Conservation (phyloP, 2,113 vertebrate genomes). For the Syrmaticus mikado region DNA sequence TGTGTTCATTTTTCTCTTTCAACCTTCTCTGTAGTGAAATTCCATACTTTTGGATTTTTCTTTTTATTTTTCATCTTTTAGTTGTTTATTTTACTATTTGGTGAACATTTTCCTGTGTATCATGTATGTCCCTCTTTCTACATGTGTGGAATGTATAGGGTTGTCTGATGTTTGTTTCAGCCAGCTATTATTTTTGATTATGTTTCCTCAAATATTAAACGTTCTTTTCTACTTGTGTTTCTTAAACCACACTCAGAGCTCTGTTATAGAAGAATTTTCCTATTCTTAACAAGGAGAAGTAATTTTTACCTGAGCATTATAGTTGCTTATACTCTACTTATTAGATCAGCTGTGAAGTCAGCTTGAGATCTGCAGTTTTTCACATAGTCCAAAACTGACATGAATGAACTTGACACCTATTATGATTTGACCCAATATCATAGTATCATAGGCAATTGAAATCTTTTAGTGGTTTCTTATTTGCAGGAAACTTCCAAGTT, state of each 20-base stretch:
- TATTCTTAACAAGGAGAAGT: not conserved
- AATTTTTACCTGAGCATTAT: not conserved
- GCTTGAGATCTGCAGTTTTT: not conserved
- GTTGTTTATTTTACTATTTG: not conserved
- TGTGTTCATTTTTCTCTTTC: not conserved
- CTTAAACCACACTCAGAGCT: not conserved
- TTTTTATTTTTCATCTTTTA: not conserved
- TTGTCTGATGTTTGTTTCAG: not conserved
- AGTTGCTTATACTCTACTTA: not conserved
- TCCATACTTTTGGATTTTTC: accelerated
- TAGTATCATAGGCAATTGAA: not conserved
- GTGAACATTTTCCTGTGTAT: not conserved
- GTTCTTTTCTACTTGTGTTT: not conserved
- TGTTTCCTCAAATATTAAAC: not conserved
- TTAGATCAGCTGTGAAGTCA: not conserved
- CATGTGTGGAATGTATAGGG: not conserved
- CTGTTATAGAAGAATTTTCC: not conserved
- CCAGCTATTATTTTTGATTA: not conserved
- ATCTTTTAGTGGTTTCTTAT: constrained; percentile 12
- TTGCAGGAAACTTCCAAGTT: not conserved
- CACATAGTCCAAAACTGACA: not conserved
- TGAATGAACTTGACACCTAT: not conserved
- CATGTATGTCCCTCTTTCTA: accelerated
- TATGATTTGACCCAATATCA: not conserved
- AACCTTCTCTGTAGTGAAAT: not conserved